phyloP scores from a whole-genome alignment of 2,113 vertebrate genomes.

The Cranoglanis bouderius region DNA sequence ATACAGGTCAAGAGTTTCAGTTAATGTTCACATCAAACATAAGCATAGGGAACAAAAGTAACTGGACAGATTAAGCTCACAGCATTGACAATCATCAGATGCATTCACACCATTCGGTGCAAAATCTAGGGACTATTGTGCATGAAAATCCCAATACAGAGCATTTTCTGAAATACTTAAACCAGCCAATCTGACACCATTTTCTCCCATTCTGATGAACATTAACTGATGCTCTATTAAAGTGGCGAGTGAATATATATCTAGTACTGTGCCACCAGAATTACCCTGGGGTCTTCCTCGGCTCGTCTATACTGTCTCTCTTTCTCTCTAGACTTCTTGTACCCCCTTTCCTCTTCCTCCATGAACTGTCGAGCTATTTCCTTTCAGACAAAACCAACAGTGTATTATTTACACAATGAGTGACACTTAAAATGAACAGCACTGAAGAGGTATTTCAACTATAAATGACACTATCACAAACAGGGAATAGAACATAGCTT shows the following conservation, averaged over 20 bases:
- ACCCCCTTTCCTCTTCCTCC: constrained; percentile 89
- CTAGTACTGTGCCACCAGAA: neutral
- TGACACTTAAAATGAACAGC: neutral
- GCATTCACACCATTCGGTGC: neutral
- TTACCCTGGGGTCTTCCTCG: constrained; percentile 84
- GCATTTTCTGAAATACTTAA: neutral
- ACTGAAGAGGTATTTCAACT: neutral
- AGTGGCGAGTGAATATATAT: neutral
- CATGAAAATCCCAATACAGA: neutral
- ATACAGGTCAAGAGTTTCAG: neutral
- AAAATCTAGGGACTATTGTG: neutral
- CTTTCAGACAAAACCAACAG: constrained; percentile 64
- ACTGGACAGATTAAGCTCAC: neutral
- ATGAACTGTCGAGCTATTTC: constrained; percentile 89
- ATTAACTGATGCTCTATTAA: neutral
- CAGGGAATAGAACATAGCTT: neutral
- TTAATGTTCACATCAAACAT: neutral
- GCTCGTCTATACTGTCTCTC: constrained; percentile 74
- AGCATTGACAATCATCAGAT: neutral
- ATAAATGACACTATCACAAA: neutral
- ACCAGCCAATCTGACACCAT: neutral
- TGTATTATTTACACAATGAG: neutral
- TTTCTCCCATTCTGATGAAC: neutral
- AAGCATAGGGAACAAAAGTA: neutral
- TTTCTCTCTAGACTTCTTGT: constrained; percentile 79